These are phyloP conservation scores for Nanorana parkeri DNA, from an alignment of 2,113 vertebrate genomes.

Conservation along the genomic window DNA sequence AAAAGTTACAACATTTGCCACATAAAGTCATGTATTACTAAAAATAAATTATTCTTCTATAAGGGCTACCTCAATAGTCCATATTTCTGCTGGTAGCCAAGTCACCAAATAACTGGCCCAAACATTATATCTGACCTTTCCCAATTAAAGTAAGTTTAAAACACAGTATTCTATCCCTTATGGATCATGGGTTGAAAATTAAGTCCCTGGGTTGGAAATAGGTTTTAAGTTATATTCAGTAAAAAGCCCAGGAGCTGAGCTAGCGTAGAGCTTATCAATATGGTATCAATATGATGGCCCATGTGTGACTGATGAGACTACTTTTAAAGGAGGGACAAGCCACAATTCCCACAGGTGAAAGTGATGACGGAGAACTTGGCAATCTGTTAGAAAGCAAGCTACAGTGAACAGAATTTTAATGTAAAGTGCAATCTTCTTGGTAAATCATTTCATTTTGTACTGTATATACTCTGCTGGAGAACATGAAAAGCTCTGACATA, in stretches of 20 bases:
- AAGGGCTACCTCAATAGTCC: not conserved
- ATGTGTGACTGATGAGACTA: constrained; percentile 39
- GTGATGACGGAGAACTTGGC: not conserved
- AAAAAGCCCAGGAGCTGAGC: constrained; percentile 20
- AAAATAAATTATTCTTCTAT: not conserved
- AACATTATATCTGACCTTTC: constrained; percentile 7
- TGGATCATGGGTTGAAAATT: not conserved
- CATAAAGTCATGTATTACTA: not conserved
- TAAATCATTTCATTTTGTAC: not conserved
- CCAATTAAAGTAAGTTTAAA: constrained; percentile 34
- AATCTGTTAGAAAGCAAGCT: constrained; percentile 7
- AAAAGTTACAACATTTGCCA: not conserved
- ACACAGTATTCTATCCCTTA: not conserved
- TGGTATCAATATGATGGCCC: too few relatives aligned
- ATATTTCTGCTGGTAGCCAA: constrained; percentile 21
- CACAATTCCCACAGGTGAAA: constrained; percentile 2
- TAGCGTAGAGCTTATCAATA: constrained; percentile 24
- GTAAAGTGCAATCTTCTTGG: constrained; percentile 27
- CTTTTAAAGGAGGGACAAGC: constrained; percentile 31
- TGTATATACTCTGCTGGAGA: not conserved
- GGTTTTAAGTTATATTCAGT: constrained; percentile 26
- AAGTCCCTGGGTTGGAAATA: not conserved
- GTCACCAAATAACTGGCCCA: constrained; percentile 12
- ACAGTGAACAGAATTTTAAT: constrained; percentile 28
- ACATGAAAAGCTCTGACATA: constrained; percentile 23